Conservation (phyloP, 2,888 invertebrate species). For the Saturnia japonica region DNA sequence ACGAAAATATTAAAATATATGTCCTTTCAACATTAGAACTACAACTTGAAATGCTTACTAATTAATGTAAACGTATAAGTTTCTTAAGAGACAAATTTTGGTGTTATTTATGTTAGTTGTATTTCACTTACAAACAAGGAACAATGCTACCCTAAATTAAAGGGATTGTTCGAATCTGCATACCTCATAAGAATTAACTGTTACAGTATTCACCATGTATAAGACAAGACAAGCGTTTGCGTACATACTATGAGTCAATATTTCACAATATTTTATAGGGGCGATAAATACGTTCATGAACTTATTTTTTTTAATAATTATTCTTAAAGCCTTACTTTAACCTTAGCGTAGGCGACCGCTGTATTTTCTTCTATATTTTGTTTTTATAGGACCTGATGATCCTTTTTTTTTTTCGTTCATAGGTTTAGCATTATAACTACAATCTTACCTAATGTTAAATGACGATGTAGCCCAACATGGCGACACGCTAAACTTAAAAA, state of each 20-base stretch:
- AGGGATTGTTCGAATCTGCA: slow-evolving; percentile 21
- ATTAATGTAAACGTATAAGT: slow-evolving; percentile 8
- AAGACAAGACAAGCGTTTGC: background rate
- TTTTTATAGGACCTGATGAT: no score
- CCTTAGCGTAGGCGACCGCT: background rate
- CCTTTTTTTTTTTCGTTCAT: no score
- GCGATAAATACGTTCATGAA: background rate
- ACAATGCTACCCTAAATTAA: slow-evolving; percentile 24
- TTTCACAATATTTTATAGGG: background rate
- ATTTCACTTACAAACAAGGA: slow-evolving; percentile 22
- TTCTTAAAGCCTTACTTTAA: background rate
- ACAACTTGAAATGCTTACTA: background rate
- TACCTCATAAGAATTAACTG: slow-evolving; percentile 40
- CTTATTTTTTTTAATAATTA: background rate
- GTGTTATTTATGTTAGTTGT: slow-evolving; percentile 23
- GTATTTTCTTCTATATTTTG: no score
- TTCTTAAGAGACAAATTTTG: slow-evolving; percentile 21
- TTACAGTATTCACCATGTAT: slow-evolving; percentile 38
- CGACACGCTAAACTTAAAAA: no score
- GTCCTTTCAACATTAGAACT: no score
- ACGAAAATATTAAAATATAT: no score
- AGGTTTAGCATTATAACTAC: no score
- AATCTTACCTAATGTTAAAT: no score
- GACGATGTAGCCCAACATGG: no score
- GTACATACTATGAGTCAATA: background rate